These are phyloP conservation scores for Icerya purchasi DNA, from an alignment of 2,888 invertebrate species.

Conservation along the genomic window DNA sequence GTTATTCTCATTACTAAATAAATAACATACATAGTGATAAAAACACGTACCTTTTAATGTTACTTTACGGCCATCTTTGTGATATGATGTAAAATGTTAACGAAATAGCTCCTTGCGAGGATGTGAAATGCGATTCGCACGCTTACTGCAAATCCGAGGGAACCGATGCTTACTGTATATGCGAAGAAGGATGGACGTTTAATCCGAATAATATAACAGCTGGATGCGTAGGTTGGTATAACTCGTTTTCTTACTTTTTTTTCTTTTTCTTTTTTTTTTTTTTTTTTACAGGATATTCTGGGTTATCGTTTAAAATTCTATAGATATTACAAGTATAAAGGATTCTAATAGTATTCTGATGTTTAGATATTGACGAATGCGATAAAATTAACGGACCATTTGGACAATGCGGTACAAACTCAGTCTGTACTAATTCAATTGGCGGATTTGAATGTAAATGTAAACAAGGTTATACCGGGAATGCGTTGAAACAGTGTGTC, in stretches of 20 bases:
- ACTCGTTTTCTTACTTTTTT: neutral
- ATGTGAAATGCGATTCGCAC: conserved; percentile 70
- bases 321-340: no score
- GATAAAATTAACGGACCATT: conserved; percentile 50
- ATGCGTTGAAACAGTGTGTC: conserved; percentile 54
- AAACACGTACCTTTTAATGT: no score
- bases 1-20: no score
- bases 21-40: no score
- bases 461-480: conserved; percentile 64
- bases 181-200: conserved; percentile 83
- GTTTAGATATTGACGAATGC: conserved; percentile 71
- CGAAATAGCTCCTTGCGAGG: conserved; percentile 65
- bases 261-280: no score
- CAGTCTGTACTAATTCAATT: conserved; percentile 54
- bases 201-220: conserved; percentile 71
- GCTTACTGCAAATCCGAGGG: conserved; percentile 76
- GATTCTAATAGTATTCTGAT: no score
- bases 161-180: conserved; percentile 72
- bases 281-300: no score
- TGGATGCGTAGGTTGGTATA: conserved; percentile 49
- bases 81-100: conserved; percentile 1
- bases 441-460: conserved; percentile 66
- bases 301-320: no score
- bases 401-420: conserved; percentile 65
- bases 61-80: no score